Conservation (phyloP, 1,140 invertebrate genomes). For the Psix sp. region DNA sequence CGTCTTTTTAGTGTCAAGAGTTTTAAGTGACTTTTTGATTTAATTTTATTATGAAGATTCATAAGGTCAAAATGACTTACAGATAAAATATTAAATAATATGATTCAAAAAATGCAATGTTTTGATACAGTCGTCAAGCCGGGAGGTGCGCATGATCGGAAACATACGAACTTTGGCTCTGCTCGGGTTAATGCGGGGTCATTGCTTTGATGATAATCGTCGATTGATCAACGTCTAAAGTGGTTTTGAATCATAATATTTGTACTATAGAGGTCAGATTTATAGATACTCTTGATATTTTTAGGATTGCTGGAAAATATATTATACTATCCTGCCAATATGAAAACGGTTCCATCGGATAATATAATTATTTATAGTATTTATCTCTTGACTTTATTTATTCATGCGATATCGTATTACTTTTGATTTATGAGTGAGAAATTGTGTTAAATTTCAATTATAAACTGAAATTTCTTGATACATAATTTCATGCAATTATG, state of each 20-base stretch:
- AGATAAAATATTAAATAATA: not conserved
- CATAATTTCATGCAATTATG: too few relatives aligned
- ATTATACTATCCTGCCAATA: too few relatives aligned
- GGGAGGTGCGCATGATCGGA: not conserved
- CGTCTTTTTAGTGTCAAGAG: too few relatives aligned
- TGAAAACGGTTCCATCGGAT: too few relatives aligned
- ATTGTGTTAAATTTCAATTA: too few relatives aligned
- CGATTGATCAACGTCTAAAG: constrained; percentile 1
- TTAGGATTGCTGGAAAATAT: too few relatives aligned
- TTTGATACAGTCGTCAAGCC: not conserved
- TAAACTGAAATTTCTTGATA: too few relatives aligned
- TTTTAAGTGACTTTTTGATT: too few relatives aligned
- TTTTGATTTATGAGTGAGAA: too few relatives aligned
- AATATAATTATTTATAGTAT: too few relatives aligned
- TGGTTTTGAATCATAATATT: not conserved
- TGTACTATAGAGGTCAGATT: not conserved
- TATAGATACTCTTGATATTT: not conserved
- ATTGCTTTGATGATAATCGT: constrained; percentile 1
- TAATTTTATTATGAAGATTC: not conserved
- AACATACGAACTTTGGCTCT: not conserved
- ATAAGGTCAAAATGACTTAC: not conserved
- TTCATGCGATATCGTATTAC: too few relatives aligned
- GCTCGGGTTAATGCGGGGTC: not conserved
- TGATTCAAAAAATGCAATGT: not conserved
- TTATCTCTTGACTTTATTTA: too few relatives aligned